These are phyloP conservation scores for Turritopsis dohrnii DNA, from an alignment of 30 jellyfish, hydroid and myxozoan species.

Conservation along the genomic window DNA sequence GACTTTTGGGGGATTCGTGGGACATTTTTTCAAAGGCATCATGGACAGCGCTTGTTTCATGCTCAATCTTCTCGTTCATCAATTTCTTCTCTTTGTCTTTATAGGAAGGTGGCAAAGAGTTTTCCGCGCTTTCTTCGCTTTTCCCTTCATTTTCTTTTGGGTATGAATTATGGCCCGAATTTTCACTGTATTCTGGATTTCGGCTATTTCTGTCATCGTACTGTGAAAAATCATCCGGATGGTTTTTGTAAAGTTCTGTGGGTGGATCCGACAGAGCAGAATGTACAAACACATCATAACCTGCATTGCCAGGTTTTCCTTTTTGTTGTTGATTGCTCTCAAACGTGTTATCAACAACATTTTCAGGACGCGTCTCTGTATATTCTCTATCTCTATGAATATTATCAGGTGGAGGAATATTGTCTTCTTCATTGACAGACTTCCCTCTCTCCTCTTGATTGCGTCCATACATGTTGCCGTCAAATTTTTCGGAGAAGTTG, in stretches of 20 bases:
- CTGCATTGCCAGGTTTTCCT: not conserved
- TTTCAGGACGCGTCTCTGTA: not conserved
- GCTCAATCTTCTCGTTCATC: not conserved
- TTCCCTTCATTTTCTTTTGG: not conserved
- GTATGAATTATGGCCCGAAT: not conserved
- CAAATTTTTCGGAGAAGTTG: no score
- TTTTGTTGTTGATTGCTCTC: not conserved
- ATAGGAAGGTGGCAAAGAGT: not conserved
- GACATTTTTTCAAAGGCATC: not conserved
- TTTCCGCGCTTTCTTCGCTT: not conserved
- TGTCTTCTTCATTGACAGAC: no score
- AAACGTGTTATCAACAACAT: not conserved
- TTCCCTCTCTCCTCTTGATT: no score
- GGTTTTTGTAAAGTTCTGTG: not conserved
- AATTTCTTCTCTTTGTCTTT: not conserved
- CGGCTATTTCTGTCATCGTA: not conserved
- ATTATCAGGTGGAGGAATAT: no score
- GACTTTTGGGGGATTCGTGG: not conserved
- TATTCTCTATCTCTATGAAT: not conserved
- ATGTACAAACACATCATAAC: not conserved
- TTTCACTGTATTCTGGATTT: not conserved
- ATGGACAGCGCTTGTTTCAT: not conserved
- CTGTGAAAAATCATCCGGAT: not conserved
- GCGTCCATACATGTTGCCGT: not conserved
- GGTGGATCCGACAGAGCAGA: not conserved